Base-by-base conservation (phyloP, 2,113 vertebrate species). In the Peromyscus polionotus region DNA sequence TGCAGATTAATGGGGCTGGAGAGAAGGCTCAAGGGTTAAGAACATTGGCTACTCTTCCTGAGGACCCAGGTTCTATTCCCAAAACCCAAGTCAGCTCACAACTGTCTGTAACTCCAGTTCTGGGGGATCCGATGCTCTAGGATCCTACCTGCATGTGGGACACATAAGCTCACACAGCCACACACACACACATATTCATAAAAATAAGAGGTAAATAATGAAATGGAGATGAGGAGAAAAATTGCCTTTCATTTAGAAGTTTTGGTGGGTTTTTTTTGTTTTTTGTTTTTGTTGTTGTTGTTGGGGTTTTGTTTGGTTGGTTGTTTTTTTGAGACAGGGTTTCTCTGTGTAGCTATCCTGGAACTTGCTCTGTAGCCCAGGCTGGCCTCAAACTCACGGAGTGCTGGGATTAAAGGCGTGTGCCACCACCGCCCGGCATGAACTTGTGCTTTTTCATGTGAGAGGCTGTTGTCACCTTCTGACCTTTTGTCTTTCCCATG, bases 401-500 rank as follows among this genome's bases (percentile, higher is more conserved):
- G 36, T n/a, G 68, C 16, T 72, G 36, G 16, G 68, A n/a, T 72
- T 72, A 72, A 72, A 72, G 68, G 16, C n/a, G 36, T 72, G 68
- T n/a, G 36, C 16, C 68, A 72, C 70, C 70, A 72, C 70, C 3
- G 19, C 17, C 17, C 36, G n/a, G 36, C 70, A 59, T 57, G n/a
- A 81, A 72, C 51, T 77, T 1, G 2, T 5, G 2, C 7, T 68
- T 75, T 57, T 73, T 75, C 31, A 14, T 19, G 14, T 45, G 20
- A 48, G 42, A 51, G 54, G 4, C 24, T 12, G 3, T 28, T 61
- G 1, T 77, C 63, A 0, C 48, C 45, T 39, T 63, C 70, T 73
- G 75, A 26, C 48, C 88, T 57, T 16, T 8, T 86, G 48, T 97
- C 28, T 81, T 92, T 96, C 39, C 88, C 7, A 0, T 90, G 87